Evolutionary conservation across 2,888 invertebrate genomes (phyloP), one percentile per base, ranked within the genome.

Genomic region (Pammene fasciana): DNA sequence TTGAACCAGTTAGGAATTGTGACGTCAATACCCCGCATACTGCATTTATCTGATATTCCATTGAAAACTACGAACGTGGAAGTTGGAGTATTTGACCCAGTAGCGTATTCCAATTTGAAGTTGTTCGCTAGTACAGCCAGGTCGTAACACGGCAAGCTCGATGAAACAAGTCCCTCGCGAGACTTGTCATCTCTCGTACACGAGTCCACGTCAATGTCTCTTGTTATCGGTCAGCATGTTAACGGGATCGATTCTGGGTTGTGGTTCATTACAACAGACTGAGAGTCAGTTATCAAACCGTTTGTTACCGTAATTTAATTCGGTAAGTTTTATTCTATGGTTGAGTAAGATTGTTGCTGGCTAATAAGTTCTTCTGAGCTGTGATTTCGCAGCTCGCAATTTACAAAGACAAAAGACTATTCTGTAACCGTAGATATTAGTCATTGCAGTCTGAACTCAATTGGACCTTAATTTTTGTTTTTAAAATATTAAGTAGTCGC

Each of bases 61-160:
- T 45, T 45, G 57, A 56, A 56, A 62, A 57, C 68, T 65, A 36
- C 45, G 52, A 26, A 46, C 68, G 64, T 43, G 18, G 18, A 59
- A 68, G 68, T 65, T 65, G 64, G 50, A 64, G 56, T 68, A 68
- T 68, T 68, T 65, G 68, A 68, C 64, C 64, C 57, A 68, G 57
- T 59, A 45, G 57, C 57, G 45, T 68, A 68, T 68, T 68, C 57
- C 68, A 68, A 68, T 65, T 68, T 57, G 52, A 52, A 68, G 68
- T 68, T 68, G 52, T 26, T 8, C 50, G 56, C 60, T 55, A n/a
- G 48, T 45, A 18, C 56, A 16, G 56, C 13, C 41, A 52, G 48
- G 56, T 56, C 68, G 38, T 61, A 50, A 34, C 62, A 64, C 56
- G 34, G 57, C 11, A 2, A 43, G 11, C 11, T 11, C 45, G 54